Evolutionary conservation across 2,797 vertebrate genomes (phyloP).

Genomic region (Acanthurus tractus): DNA sequence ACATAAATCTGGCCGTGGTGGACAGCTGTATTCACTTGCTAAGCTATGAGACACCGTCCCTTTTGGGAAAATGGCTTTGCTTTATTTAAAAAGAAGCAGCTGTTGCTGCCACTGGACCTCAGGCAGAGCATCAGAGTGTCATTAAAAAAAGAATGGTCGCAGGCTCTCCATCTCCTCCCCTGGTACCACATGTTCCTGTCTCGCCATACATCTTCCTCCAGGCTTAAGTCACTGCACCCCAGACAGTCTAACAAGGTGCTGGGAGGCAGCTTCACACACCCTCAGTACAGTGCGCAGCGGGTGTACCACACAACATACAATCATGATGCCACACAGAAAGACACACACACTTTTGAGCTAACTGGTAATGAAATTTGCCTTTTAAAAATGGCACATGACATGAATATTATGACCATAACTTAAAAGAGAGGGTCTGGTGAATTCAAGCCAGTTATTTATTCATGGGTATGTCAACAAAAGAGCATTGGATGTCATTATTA

Average conservation of each 20-base stretch:
- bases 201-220: conserved; percentile 82
- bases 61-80: conserved; percentile 65
- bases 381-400: not conserved
- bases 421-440: conserved; percentile 17
- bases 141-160: conserved; percentile 76
- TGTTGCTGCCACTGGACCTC: conserved; percentile 78
- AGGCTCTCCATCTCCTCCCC: conserved; percentile 75
- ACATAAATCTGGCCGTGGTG: conserved; percentile 15
- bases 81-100: conserved; percentile 85
- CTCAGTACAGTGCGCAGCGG: conserved; percentile 47
- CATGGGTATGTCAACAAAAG: conserved; percentile 33
- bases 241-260: conserved; percentile 80
- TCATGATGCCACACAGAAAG: conserved; percentile 25
- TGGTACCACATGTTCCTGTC: conserved; percentile 71
- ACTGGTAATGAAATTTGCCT: conserved; percentile 10
- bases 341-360: conserved; percentile 7
- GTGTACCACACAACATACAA: conserved; percentile 38
- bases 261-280: conserved; percentile 70
- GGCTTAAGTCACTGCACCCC: conserved; percentile 69
- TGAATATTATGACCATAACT: not conserved
- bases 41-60: conserved; percentile 57
- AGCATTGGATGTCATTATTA: conserved; percentile 35
- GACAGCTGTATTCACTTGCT: conserved; percentile 69
- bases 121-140: conserved; percentile 77
- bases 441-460: conserved; percentile 35